phyloP scores from a whole-genome alignment of 2,113 vertebrate species.

The Ondatra zibethicus region DNA sequence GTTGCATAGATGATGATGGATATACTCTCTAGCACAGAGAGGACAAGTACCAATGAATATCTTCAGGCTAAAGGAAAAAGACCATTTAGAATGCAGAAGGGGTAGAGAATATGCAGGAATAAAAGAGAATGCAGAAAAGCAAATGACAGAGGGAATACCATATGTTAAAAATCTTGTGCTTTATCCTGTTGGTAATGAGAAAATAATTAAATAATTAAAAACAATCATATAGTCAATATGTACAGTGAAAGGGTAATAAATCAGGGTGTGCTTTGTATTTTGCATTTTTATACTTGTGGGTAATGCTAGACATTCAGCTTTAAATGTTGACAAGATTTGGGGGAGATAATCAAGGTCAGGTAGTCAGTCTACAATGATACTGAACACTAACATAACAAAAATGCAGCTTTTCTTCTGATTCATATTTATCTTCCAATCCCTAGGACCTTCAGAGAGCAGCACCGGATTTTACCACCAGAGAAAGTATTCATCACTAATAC shows the following conservation, averaged over 20 bases:
- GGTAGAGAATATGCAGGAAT: accelerated
- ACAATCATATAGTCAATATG: not conserved
- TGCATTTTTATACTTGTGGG: constrained; percentile 33
- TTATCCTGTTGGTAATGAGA: not conserved
- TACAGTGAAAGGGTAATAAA: constrained; percentile 27
- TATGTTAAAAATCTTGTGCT: not conserved
- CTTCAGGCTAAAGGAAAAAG: not conserved
- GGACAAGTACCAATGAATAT: not conserved
- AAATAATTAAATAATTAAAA: not conserved
- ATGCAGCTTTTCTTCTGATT: not conserved
- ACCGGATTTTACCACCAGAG: not conserved
- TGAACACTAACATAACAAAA: not conserved
- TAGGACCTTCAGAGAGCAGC: not conserved
- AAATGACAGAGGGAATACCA: not conserved
- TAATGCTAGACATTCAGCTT: not conserved
- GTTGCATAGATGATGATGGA: not conserved
- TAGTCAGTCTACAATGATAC: not conserved
- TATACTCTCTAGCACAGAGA: not conserved
- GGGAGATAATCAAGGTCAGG: not conserved
- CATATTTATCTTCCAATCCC: not conserved
- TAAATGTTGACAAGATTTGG: constrained; percentile 13
- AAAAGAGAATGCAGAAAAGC: not conserved
- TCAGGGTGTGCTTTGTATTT: constrained; percentile 42
- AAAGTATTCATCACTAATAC: constrained; percentile 42
- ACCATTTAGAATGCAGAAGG: not conserved